phyloP scores from a whole-genome alignment of 2,113 vertebrate species.

The Cyprinodon tularosa region DNA sequence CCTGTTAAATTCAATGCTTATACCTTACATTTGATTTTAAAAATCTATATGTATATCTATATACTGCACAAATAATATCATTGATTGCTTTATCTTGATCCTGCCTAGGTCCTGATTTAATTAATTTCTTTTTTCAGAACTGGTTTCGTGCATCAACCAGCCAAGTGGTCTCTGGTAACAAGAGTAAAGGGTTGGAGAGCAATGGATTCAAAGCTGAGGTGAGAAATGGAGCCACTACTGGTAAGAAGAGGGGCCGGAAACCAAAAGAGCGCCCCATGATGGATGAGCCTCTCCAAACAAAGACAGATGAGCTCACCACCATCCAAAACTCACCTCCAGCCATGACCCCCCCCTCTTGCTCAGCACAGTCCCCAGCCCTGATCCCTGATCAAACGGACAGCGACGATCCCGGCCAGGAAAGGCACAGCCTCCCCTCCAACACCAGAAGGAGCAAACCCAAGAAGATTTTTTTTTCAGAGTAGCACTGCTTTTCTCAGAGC shows the following conservation, averaged over 20 bases:
- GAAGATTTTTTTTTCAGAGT: conserved; percentile 69
- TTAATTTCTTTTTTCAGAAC: conserved; percentile 79
- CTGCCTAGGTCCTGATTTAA: background rate
- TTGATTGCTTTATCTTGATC: background rate
- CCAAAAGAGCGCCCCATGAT: conserved; percentile 86
- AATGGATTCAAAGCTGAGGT: conserved; percentile 78
- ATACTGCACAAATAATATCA: too few relatives aligned
- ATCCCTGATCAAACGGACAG: conserved; percentile 58
- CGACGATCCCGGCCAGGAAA: conserved; percentile 59
- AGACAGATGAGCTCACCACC: conserved; percentile 65
- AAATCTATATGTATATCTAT: too few relatives aligned
- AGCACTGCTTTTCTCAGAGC: conserved; percentile 59
- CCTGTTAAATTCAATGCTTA: background rate
- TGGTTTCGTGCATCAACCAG: conserved; percentile 93
- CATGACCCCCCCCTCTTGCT: conserved; percentile 36
- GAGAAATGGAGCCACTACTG: conserved; percentile 78
- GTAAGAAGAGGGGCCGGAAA: conserved; percentile 92
- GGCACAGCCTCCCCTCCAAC: conserved; percentile 56
- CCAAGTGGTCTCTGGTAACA: conserved; percentile 82
- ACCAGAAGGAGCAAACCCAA: conserved; percentile 74
- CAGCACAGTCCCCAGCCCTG: conserved; percentile 49
- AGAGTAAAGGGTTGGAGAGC: conserved; percentile 77
- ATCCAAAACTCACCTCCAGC: conserved; percentile 52
- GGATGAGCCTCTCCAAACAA: conserved; percentile 47
- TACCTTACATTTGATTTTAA: too few relatives aligned